Conservation (phyloP, 1,140 invertebrate genomes). For the Fopius arisanus region DNA sequence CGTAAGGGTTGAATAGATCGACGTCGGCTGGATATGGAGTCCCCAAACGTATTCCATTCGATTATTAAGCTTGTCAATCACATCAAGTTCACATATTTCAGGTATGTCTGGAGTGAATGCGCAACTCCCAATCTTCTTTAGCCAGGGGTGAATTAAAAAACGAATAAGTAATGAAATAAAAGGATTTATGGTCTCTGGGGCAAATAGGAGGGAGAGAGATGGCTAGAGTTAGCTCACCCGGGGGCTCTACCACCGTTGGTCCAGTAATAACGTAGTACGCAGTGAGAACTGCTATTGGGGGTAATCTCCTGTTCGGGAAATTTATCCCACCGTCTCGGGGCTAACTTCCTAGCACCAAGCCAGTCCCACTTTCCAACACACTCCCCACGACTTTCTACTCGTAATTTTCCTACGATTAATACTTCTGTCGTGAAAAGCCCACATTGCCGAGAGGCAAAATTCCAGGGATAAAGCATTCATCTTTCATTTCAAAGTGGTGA, state of each 20-base stretch:
- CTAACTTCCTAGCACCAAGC: conserved; percentile 42
- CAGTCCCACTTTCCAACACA: neutral
- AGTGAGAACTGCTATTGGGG: conserved; percentile 35
- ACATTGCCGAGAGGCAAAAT: neutral
- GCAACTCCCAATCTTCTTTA: neutral
- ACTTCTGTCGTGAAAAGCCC: neutral
- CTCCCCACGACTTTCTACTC: neutral
- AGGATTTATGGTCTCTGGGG: neutral
- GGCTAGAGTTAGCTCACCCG: neutral
- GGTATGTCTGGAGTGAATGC: neutral
- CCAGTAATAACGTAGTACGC: conserved; percentile 34
- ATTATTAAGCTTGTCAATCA: conserved; percentile 23
- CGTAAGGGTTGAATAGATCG: neutral
- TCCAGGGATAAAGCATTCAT: neutral
- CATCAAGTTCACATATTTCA: neutral
- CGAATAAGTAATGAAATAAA: neutral
- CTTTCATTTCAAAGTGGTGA: neutral
- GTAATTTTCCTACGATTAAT: conserved; percentile 5
- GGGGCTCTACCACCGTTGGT: conserved; percentile 21
- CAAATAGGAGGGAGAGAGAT: conserved; percentile 6
- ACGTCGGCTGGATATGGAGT: neutral
- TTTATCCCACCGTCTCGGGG: conserved; percentile 49
- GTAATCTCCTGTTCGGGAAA: conserved; percentile 57
- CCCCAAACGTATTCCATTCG: neutral
- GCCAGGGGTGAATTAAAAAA: neutral